A percentile compares a stretch with the other conserved stretches of the same genome.
Conservation (phyloP, 2,113 vertebrate species). For the Phyllostomus discolor region DNA sequence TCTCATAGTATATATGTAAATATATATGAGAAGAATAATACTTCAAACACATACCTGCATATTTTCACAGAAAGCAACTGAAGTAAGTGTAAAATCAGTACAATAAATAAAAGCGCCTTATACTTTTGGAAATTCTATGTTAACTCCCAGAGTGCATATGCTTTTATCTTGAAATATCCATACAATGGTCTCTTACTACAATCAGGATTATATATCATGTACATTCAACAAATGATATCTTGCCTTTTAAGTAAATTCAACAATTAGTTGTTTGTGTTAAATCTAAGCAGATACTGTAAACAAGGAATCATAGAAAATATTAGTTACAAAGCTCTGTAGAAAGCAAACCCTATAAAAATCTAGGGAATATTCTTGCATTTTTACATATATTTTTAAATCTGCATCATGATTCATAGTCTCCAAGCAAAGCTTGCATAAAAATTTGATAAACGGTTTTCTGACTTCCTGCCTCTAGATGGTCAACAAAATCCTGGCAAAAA, state of each 20-base stretch:
- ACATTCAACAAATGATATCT: background rate
- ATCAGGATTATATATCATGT: background rate
- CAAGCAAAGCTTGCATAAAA: background rate
- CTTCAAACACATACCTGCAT: conserved; percentile 32
- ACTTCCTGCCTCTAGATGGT: background rate
- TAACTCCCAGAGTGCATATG: conserved; percentile 24
- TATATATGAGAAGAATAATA: conserved; percentile 25
- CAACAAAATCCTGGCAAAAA: background rate
- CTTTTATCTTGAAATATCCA: background rate
- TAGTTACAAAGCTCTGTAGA: background rate
- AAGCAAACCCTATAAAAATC: background rate
- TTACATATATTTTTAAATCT: background rate
- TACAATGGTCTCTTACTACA: background rate
- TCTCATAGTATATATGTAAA: background rate
- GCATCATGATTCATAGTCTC: background rate
- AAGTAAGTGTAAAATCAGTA: conserved; percentile 62
- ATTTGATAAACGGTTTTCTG: background rate
- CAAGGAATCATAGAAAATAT: background rate
- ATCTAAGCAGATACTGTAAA: background rate
- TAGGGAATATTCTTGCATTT: background rate
- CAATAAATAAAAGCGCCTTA: conserved; percentile 35
- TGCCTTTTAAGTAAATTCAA: background rate
- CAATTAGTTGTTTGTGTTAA: background rate
- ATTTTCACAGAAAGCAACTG: conserved; percentile 34
- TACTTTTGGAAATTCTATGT: conserved; percentile 54